Conservation (phyloP, 2,888 invertebrate species). For the Abrostola triplasia region DNA sequence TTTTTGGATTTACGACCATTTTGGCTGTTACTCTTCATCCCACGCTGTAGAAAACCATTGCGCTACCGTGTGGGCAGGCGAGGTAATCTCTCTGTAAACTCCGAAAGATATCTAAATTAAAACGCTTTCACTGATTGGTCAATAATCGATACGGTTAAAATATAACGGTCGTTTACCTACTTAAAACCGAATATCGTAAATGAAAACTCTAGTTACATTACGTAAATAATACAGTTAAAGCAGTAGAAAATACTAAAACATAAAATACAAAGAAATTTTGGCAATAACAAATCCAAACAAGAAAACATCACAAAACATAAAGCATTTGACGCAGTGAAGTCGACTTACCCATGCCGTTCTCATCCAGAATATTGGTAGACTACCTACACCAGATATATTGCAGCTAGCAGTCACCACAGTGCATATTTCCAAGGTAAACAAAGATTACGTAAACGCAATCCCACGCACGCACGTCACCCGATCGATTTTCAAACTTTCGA, state of each 20-base stretch:
- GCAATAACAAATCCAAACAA: constrained; percentile 9
- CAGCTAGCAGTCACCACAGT: constrained; percentile 74
- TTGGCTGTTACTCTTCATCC: constrained; percentile 53
- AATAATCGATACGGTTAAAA: constrained; percentile 29
- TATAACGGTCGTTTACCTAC: constrained; percentile 41
- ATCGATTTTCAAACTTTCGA: constrained; percentile 88
- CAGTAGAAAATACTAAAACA: neutral
- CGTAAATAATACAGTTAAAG: neutral
- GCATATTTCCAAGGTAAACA: constrained; percentile 88
- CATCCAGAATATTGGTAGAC: constrained; percentile 47
- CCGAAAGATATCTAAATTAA: constrained; percentile 40
- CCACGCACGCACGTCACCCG: constrained; percentile 87
- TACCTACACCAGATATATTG: constrained; percentile 63
- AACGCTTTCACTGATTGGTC: constrained; percentile 48
- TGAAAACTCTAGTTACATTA: neutral
- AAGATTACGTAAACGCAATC: constrained; percentile 88
- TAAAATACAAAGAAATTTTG: constrained; percentile 4
- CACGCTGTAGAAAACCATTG: constrained; percentile 59
- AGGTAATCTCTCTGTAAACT: constrained; percentile 43
- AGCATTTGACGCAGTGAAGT: constrained; percentile 12
- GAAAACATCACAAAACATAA: constrained; percentile 19
- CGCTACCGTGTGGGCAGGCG: constrained; percentile 54
- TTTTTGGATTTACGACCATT: constrained; percentile 54
- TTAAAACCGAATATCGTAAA: constrained; percentile 4
- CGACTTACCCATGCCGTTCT: constrained; percentile 63